Evolutionary conservation across 2,888 invertebrate species (phyloP).

Genomic region (Venustoraphidia nigricollis): DNA sequence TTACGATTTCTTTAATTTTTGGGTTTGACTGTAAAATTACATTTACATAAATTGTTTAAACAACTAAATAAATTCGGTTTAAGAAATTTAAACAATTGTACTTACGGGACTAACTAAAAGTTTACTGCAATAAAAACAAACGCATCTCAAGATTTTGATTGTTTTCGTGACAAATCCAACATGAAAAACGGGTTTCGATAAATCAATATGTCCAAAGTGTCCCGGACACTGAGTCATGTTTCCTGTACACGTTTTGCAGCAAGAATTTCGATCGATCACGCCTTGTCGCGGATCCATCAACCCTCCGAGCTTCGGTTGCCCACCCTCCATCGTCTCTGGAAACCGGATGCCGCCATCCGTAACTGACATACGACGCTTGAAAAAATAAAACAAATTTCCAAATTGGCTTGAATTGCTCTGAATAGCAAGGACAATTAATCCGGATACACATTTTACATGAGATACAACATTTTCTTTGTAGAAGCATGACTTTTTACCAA

Average conservation of each 20-base stretch:
- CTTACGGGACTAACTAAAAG: conserved; percentile 87
- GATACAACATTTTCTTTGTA: no score
- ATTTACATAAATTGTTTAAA: background rate
- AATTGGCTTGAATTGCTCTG: no score
- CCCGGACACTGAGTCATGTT: conserved; percentile 99
- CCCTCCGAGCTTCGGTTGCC: conserved; percentile 92
- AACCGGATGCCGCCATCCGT: conserved; percentile 93
- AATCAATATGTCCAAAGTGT: conserved; percentile 97
- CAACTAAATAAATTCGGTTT: background rate
- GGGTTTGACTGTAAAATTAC: conserved; percentile 57
- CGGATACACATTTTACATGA: no score
- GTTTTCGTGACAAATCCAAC: conserved; percentile 95
- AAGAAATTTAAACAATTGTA: conserved; percentile 21
- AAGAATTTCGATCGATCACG: conserved; percentile 83
- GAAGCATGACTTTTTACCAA: no score
- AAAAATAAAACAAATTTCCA: conserved; percentile 14
- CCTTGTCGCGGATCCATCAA: conserved; percentile 99
- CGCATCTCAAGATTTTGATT: conserved; percentile 94
- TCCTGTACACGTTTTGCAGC: conserved; percentile 93
- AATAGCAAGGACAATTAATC: no score
- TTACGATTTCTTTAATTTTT: conserved; percentile 85
- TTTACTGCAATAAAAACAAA: conserved; percentile 98
- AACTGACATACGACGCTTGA: conserved; percentile 91
- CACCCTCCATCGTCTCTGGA: conserved; percentile 97
- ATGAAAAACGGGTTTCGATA: conserved; percentile 97